These are phyloP conservation scores for Kryptolebias ocellatus DNA, from an alignment of 2,797 vertebrate genomes.

Conservation along the genomic window DNA sequence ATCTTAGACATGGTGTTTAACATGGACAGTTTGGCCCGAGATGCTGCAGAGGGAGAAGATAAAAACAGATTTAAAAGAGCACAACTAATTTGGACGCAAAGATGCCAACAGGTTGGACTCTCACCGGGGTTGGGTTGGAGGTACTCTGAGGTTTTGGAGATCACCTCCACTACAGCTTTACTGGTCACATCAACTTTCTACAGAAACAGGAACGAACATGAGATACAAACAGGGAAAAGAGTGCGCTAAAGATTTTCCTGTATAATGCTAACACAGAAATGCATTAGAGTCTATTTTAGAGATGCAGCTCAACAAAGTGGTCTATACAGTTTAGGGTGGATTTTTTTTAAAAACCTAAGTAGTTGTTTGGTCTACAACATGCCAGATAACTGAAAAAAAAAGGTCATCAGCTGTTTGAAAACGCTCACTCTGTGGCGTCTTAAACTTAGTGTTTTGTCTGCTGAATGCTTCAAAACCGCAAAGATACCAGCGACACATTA, in stretches of 20 bases:
- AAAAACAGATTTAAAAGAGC: not conserved
- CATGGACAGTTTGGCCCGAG: constrained; percentile 96
- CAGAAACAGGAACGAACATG: constrained; percentile 19
- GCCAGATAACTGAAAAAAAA: not conserved
- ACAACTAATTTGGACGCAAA: not conserved
- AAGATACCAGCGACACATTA: not conserved
- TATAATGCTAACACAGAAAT: not conserved
- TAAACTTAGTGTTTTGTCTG: not conserved
- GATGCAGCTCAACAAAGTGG: not conserved
- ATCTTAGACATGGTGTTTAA: constrained; percentile 98
- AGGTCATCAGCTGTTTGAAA: not conserved
- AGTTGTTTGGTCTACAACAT: not conserved
- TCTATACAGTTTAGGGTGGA: not conserved
- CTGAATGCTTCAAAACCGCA: rapidly evolving
- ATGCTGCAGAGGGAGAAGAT: constrained; percentile 76
- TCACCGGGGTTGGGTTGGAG: constrained; percentile 98
- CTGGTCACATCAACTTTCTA: constrained; percentile 98
- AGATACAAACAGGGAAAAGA: not conserved
- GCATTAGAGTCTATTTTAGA: not conserved
- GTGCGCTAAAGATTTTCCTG: not conserved
- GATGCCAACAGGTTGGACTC: constrained; percentile 9
- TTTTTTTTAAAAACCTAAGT: not conserved
- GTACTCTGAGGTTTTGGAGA: constrained; percentile 97
- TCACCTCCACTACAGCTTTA: constrained; percentile 93
- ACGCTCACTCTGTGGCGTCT: not conserved